phyloP scores from a whole-genome alignment of 1,140 invertebrate genomes.

The Lordiphosa stackelbergi region DNA sequence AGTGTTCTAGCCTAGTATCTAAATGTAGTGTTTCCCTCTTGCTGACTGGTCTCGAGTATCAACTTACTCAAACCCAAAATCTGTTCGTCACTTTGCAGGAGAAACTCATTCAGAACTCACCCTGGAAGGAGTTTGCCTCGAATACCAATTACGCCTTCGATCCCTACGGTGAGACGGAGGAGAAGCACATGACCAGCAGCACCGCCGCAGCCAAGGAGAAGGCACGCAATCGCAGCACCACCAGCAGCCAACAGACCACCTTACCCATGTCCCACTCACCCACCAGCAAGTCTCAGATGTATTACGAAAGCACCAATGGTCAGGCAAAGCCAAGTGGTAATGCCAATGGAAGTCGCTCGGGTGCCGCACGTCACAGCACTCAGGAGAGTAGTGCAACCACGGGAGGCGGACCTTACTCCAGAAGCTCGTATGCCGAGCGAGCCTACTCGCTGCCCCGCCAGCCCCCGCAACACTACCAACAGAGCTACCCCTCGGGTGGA shows the following conservation, averaged over 20 bases:
- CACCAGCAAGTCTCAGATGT: slow-evolving; percentile 73
- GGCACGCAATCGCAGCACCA: slow-evolving; percentile 48
- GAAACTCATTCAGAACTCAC: slow-evolving; percentile 87
- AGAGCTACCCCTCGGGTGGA: slow-evolving; percentile 72
- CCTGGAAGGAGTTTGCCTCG: slow-evolving; percentile 91
- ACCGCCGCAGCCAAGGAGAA: slow-evolving; percentile 71
- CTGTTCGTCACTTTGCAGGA: slow-evolving; percentile 81
- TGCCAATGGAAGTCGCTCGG: slow-evolving; percentile 36
- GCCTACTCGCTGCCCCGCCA: slow-evolving; percentile 70
- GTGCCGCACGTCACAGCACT: slow-evolving; percentile 52
- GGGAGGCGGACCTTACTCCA: slow-evolving; percentile 53
- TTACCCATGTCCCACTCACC: slow-evolving; percentile 77
- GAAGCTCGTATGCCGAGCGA: slow-evolving; percentile 76
- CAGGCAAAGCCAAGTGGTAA: slow-evolving; percentile 41
- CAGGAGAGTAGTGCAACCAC: slow-evolving; percentile 62
- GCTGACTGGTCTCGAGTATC: slow-evolving; percentile 60
- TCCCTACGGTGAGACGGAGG: slow-evolving; percentile 86
- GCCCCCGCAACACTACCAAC: slow-evolving; percentile 68
- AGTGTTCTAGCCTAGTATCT: neutral
- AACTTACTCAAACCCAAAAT: slow-evolving; percentile 7
- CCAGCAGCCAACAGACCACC: slow-evolving; percentile 71
- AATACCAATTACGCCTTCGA: slow-evolving; percentile 94
- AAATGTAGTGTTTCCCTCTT: neutral
- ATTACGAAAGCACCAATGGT: slow-evolving; percentile 64
- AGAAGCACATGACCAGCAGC: slow-evolving; percentile 80